These are phyloP conservation scores for Mus caroli DNA, from an alignment of 2,797 vertebrate species.

Conservation along the genomic window DNA sequence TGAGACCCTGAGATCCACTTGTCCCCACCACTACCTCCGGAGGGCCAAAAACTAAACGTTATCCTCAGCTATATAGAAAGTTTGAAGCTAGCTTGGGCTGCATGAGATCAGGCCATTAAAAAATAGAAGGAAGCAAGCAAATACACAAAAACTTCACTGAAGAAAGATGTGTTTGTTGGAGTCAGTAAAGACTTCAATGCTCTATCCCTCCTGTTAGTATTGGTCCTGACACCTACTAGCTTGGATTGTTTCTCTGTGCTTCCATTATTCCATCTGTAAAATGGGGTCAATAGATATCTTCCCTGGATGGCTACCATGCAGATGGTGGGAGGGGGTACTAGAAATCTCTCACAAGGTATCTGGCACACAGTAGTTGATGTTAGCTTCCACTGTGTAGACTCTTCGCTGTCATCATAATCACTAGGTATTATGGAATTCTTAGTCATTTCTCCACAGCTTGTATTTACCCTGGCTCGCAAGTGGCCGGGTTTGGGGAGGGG, in stretches of 20 bases:
- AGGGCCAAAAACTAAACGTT: not conserved
- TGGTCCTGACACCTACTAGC: not conserved
- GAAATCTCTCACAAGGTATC: not conserved
- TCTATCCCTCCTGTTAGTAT: not conserved
- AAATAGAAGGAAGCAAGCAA: not conserved
- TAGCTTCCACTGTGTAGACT: not conserved
- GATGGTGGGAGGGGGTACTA: not conserved
- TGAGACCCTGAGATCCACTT: not conserved
- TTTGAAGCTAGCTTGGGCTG: not conserved
- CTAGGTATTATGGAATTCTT: not conserved
- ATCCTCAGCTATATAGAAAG: not conserved
- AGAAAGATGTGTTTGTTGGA: not conserved
- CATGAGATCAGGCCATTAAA: not conserved
- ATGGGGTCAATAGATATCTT: not conserved
- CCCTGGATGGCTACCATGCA: fast-evolving
- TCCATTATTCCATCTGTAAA: not conserved
- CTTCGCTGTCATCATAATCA: not conserved
- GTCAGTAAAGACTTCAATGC: not conserved
- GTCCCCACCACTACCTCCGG: not conserved
- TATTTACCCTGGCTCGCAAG: not conserved
- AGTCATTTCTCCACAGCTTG: not conserved
- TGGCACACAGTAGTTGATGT: not conserved
- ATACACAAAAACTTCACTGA: not conserved
- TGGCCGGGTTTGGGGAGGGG: not conserved
- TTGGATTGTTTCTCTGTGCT: not conserved